These are phyloP conservation scores for Silurus asotus DNA, from an alignment of 2,113 vertebrate genomes.

Conservation along the genomic window DNA sequence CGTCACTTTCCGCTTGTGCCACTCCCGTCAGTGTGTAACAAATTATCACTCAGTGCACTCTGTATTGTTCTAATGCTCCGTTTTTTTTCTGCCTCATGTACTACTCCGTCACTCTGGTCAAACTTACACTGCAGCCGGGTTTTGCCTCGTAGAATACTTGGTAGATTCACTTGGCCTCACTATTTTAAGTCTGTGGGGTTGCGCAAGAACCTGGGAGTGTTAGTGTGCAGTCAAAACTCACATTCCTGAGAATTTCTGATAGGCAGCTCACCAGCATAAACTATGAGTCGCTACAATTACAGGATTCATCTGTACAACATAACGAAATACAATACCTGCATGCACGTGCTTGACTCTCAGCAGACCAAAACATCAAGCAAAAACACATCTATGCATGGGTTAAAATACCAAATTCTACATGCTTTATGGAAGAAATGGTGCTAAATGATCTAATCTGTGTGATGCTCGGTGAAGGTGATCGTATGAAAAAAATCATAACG, in stretches of 20 bases:
- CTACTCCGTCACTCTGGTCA: too few relatives aligned
- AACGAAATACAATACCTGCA: not conserved
- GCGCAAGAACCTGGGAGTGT: not conserved
- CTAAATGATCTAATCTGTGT: not conserved
- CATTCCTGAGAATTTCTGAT: not conserved
- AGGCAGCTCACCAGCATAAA: not conserved
- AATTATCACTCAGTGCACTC: not conserved
- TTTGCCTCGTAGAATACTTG: not conserved
- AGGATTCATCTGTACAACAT: too few relatives aligned
- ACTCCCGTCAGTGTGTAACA: slow-evolving; percentile 24
- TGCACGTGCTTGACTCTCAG: not conserved
- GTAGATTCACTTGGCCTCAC: not conserved
- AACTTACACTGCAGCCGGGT: not conserved
- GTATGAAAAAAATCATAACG: not conserved
- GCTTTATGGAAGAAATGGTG: too few relatives aligned
- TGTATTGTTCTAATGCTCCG: not conserved
- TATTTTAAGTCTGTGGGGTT: not conserved
- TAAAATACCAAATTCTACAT: not conserved
- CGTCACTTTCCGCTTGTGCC: slow-evolving; percentile 15
- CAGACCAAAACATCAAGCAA: not conserved
- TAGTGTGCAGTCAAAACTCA: not conserved
- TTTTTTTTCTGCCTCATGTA: not conserved
- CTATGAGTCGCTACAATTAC: too few relatives aligned
- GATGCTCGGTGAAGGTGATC: not conserved
- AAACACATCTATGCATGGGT: not conserved